These are phyloP conservation scores for Eristalinus sepulchralis DNA, from an alignment of 2,888 invertebrate genomes.

Conservation along the genomic window DNA sequence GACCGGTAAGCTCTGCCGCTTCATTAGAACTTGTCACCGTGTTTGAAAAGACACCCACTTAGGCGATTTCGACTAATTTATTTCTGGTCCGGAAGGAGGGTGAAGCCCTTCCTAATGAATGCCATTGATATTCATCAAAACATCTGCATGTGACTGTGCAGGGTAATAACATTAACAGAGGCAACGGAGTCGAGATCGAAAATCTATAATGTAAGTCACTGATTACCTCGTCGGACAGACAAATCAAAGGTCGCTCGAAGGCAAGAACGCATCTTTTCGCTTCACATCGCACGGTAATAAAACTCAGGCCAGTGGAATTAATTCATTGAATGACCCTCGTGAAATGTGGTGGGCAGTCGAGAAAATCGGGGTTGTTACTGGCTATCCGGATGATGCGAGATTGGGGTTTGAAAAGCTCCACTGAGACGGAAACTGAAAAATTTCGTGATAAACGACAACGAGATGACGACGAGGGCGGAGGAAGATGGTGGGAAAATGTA, in stretches of 20 bases:
- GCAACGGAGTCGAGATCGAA: neutral
- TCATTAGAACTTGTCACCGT: neutral
- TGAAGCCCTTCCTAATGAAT: neutral
- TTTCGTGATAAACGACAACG: conserved; percentile 55
- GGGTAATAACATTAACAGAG: conserved; percentile 39
- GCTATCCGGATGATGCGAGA: neutral
- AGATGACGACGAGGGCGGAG: conserved; percentile 31
- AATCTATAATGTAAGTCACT: conserved; percentile 47
- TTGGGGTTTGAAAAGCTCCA: conserved; percentile 42
- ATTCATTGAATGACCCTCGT: conserved; percentile 60
- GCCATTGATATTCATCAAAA: neutral
- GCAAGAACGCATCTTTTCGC: conserved; percentile 5
- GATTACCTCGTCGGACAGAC: conserved; percentile 41
- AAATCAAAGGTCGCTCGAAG: neutral
- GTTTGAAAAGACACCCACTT: conserved; percentile 5
- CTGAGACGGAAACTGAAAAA: conserved; percentile 58
- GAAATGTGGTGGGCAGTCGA: neutral
- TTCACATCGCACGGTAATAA: conserved; percentile 50
- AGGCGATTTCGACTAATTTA: neutral
- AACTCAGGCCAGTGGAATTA: conserved; percentile 68
- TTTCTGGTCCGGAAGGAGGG: neutral
- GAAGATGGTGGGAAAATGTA: conserved; percentile 21
- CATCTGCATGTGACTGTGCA: conserved; percentile 13
- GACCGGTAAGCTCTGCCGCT: neutral
- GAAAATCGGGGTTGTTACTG: neutral